These are phyloP conservation scores for Lerista edwardsae DNA, from an alignment of 2,797 vertebrate genomes.

Conservation along the genomic window DNA sequence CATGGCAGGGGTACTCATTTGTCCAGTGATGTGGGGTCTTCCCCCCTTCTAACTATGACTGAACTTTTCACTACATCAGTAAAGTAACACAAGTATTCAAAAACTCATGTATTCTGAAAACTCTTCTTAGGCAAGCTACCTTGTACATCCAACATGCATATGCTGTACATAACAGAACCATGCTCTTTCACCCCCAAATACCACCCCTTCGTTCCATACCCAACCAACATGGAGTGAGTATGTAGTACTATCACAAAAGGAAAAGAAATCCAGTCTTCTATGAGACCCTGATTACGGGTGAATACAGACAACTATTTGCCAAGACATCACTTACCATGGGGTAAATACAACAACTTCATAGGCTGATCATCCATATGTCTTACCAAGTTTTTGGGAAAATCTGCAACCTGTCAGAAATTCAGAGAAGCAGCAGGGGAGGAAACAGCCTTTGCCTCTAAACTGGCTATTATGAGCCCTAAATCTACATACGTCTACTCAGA, in stretches of 20 bases:
- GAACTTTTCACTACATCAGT: background rate
- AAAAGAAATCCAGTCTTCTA: background rate
- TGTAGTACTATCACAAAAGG: background rate
- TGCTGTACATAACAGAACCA: background rate
- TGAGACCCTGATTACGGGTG: background rate
- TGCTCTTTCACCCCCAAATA: background rate
- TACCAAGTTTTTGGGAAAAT: background rate
- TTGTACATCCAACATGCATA: background rate
- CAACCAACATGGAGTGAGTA: background rate
- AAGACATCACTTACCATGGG: background rate
- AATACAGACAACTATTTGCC: background rate
- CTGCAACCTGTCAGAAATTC: background rate
- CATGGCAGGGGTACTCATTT: background rate
- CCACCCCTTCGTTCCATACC: background rate
- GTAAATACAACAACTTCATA: background rate
- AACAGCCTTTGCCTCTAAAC: background rate
- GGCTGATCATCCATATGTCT: background rate
- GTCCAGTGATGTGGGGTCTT: background rate
- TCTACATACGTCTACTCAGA: too few relatives aligned
- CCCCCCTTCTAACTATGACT: background rate
- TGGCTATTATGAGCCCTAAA: too few relatives aligned
- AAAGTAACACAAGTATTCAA: background rate
- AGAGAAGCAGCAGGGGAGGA: background rate
- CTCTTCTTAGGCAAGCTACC: background rate
- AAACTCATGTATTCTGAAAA: slow-evolving; percentile 1